Conservation (phyloP, 2,797 vertebrate species). For the Eulemur albifrons region DNA sequence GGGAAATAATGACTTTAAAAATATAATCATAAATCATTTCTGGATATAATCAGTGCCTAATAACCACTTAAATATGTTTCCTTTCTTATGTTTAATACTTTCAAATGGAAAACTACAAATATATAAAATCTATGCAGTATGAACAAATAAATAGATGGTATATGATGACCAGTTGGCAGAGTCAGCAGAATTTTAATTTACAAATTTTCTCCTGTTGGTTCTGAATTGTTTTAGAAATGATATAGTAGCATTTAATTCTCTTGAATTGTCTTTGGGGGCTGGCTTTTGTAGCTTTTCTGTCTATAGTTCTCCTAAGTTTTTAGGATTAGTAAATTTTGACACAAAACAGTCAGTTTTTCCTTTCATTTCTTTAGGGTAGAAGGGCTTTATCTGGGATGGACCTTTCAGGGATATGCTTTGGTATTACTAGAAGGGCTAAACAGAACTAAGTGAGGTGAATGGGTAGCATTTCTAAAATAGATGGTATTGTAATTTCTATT, state of each 20-base stretch:
- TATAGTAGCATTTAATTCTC: neutral
- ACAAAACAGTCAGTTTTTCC: neutral
- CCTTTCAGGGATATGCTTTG: neutral
- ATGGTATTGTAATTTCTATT: slow-evolving; percentile 47
- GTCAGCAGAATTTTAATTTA: slow-evolving; percentile 44
- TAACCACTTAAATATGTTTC: slow-evolving; percentile 35
- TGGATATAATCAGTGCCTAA: slow-evolving; percentile 46
- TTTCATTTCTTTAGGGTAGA: slow-evolving; percentile 15
- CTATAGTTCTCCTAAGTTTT: neutral
- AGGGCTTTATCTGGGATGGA: neutral
- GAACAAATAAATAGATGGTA: neutral
- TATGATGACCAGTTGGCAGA: neutral
- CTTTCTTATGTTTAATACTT: slow-evolving; percentile 47
- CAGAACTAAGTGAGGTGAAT: neutral
- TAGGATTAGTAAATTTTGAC: slow-evolving; percentile 20
- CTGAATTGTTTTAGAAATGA: slow-evolving; percentile 47
- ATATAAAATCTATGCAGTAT: neutral
- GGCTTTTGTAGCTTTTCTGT: slow-evolving; percentile 8
- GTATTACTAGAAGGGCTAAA: neutral
- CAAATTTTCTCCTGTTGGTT: neutral
- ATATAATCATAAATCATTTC: slow-evolving; percentile 17
- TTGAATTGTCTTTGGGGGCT: slow-evolving; percentile 24
- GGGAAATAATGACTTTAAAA: slow-evolving; percentile 35
- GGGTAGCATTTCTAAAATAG: slow-evolving; percentile 2
- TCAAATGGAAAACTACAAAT: slow-evolving; percentile 10